phyloP scores from a whole-genome alignment of 2,888 invertebrate species.

The Pristionchus arcanus region DNA sequence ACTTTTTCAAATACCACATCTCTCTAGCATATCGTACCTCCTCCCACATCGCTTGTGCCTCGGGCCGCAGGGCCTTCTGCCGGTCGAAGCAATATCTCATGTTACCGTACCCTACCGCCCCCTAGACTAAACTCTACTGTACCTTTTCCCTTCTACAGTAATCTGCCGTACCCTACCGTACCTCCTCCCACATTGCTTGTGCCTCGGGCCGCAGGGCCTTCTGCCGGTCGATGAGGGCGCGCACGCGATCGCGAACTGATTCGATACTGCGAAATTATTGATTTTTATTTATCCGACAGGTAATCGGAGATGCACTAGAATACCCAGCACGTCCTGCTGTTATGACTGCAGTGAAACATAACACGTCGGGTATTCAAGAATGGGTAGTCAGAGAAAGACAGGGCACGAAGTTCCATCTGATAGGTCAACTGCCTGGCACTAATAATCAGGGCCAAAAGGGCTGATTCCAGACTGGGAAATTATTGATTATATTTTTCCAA shows the following conservation, averaged over 20 bases:
- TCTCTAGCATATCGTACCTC: slow-evolving; percentile 44
- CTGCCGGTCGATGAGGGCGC: slow-evolving; percentile 18
- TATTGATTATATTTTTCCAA: too few relatives aligned
- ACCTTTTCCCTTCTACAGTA: background rate
- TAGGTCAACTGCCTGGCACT: too few relatives aligned
- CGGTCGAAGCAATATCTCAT: background rate
- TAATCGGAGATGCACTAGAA: background rate
- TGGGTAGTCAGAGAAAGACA: too few relatives aligned
- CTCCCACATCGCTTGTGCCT: slow-evolving; percentile 27
- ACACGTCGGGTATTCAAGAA: too few relatives aligned
- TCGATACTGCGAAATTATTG: background rate
- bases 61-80: slow-evolving; percentile 41
- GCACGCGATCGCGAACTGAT: slow-evolving; percentile 37
- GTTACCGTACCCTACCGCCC: background rate
- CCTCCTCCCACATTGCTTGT: slow-evolving; percentile 35
- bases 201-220: slow-evolving; percentile 35
- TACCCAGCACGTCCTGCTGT: too few relatives aligned
- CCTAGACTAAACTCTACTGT: background rate
- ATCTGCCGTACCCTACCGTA: background rate
- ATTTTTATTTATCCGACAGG: background rate
- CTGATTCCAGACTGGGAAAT: too few relatives aligned
- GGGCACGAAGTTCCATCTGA: too few relatives aligned
- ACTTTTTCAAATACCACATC: too few relatives aligned
- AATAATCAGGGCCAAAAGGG: too few relatives aligned
- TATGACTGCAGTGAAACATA: too few relatives aligned